Percentiles rank a stretch among this genome's conserved stretches.
phyloP scores from a whole-genome alignment of 30 jellyfish, hydroid and myxozoan genomes.

The Aurelia aurita region DNA sequence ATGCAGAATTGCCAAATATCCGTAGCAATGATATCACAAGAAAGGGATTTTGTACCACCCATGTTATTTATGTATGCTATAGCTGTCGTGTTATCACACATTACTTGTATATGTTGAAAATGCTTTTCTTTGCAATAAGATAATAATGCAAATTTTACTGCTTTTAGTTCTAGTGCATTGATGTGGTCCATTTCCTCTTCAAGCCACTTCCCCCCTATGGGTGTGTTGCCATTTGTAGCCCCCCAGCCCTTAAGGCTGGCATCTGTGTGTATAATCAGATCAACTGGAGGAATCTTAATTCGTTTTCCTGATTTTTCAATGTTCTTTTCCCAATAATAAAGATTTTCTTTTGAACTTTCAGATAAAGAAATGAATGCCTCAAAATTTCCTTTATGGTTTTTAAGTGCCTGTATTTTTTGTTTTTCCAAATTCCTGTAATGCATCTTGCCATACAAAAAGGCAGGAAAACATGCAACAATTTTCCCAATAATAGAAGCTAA shows the following conservation, averaged over 20 bases:
- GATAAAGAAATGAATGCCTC: not conserved
- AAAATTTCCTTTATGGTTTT: not conserved
- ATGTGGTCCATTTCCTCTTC: conserved; percentile 1
- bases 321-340: not conserved
- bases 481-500: too few species aligned
- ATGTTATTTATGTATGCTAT: conserved; percentile 25
- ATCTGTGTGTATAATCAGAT: too few species aligned
- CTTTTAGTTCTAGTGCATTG: not conserved
- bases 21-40: conserved; percentile 11
- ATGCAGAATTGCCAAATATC: conserved; percentile 28
- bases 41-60: conserved; percentile 7
- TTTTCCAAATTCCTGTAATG: conserved; percentile 23
- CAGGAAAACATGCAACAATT: too few species aligned
- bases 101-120: not conserved
- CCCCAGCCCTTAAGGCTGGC: too few species aligned
- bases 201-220: too few species aligned
- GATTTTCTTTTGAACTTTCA: not conserved
- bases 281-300: too few species aligned
- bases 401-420: not conserved
- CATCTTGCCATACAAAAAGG: too few species aligned
- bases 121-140: not conserved
- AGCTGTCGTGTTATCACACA: conserved; percentile 33
- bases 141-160: not conserved
- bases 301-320: not conserved
- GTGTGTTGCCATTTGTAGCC: too few species aligned